Evolutionary conservation across 2,888 invertebrate genomes (phyloP).

Genomic region (Drosophila birchii): DNA sequence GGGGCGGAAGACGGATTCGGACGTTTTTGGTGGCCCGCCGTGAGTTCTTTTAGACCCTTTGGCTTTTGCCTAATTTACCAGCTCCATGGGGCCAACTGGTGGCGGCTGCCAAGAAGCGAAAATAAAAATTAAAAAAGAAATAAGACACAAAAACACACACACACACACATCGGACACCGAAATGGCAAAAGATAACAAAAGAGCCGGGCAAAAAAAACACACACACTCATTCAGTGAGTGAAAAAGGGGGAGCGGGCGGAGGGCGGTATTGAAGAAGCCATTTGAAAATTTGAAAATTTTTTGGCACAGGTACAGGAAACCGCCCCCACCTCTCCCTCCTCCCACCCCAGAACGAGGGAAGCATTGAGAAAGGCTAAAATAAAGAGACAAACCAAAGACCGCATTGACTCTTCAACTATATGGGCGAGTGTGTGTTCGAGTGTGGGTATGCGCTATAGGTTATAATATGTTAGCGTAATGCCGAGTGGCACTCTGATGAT

Average conservation of each 20-base stretch:
- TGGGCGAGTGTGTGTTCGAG: slow-evolving; percentile 19
- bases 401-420: slow-evolving; percentile 79
- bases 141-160: slow-evolving; percentile 23
- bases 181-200: slow-evolving; percentile 62
- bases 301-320: slow-evolving; percentile 82
- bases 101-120: slow-evolving; percentile 46
- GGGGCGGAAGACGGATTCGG: not conserved
- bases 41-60: slow-evolving; percentile 39
- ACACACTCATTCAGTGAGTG: slow-evolving; percentile 29
- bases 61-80: slow-evolving; percentile 63
- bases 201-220: slow-evolving; percentile 38
- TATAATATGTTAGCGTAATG: slow-evolving; percentile 80
- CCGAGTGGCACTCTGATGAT: slow-evolving; percentile 79
- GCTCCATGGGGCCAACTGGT: slow-evolving; percentile 49
- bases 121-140: slow-evolving; percentile 50
- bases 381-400: slow-evolving; percentile 78
- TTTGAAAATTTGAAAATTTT: slow-evolving; percentile 82
- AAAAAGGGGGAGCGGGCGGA: not conserved
- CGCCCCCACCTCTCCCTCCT: not conserved
- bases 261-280: slow-evolving; percentile 74
- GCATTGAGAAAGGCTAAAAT: slow-evolving; percentile 59
- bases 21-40: slow-evolving; percentile 10
- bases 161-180: slow-evolving; percentile 48
- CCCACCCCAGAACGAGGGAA: slow-evolving; percentile 3
- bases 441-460: slow-evolving; percentile 62